Evolutionary conservation across 2,888 invertebrate genomes (phyloP).

Genomic region (Sphaerophoria taeniata): DNA sequence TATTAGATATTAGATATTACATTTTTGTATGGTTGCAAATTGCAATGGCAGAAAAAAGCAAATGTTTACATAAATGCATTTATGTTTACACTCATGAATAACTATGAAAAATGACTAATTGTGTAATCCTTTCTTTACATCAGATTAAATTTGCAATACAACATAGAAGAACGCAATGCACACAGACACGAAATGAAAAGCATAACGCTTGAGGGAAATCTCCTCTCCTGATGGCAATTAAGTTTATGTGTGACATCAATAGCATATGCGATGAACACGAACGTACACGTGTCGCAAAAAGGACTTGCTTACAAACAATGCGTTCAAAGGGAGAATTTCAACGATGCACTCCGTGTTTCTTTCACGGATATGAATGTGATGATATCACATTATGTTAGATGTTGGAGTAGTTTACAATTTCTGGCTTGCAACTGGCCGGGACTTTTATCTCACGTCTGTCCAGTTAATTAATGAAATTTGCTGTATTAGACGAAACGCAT

Average conservation of each 20-base stretch:
- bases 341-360: conserved; percentile 45
- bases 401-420: too few species aligned
- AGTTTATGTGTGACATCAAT: conserved; percentile 52
- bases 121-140: too few species aligned
- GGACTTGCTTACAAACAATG: conserved; percentile 26
- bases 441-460: conserved; percentile 25
- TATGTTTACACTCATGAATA: too few species aligned
- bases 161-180: too few species aligned
- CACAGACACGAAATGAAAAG: too few species aligned
- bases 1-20: too few species aligned
- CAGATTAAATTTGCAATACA: too few species aligned
- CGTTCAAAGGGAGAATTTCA: conserved; percentile 1
- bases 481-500: conserved; percentile 35
- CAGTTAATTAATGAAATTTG: conserved; percentile 60
- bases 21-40: too few species aligned
- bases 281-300: conserved; percentile 29
- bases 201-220: conserved; percentile 27
- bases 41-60: too few species aligned
- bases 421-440: neutral
- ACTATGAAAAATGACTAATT: too few species aligned
- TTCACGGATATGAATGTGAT: conserved; percentile 19
- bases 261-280: conserved; percentile 35
- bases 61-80: too few species aligned
- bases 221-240: conserved; percentile 53
- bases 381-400: conserved; percentile 3